phyloP scores from a whole-genome alignment of 2,113 vertebrate genomes.

The Notechis scutatus region DNA sequence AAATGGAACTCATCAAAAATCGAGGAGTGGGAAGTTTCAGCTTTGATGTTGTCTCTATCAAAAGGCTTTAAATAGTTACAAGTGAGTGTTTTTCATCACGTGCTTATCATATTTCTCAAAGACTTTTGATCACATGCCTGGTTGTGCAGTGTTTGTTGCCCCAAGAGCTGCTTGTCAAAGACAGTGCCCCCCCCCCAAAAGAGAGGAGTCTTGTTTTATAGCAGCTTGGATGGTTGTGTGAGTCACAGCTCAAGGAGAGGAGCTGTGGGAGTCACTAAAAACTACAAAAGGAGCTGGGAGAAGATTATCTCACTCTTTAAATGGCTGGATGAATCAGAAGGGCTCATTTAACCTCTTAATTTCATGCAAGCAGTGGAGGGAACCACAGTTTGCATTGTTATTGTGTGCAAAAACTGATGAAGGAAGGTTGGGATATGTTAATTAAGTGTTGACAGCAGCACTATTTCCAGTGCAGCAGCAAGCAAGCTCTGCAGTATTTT shows the following conservation, averaged over 20 bases:
- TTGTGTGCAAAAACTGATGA: neutral
- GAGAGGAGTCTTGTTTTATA: neutral
- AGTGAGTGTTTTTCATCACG: conserved; percentile 3
- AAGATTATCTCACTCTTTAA: neutral
- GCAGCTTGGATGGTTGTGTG: neutral
- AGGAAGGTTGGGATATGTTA: neutral
- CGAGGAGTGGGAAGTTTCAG: conserved; percentile 13
- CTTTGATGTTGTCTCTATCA: conserved; percentile 51
- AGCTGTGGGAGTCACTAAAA: conserved; percentile 7
- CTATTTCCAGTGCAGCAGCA: neutral
- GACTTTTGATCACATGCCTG: rapidly evolving
- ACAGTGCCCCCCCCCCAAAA: neutral
- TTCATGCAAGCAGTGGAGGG: neutral
- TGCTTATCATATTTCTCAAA: conserved; percentile 39
- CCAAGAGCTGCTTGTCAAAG: neutral
- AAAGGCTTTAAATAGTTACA: conserved; percentile 36
- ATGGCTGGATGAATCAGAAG: neutral
- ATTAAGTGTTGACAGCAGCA: neutral
- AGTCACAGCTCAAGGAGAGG: conserved; percentile 13
- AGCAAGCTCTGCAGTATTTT: neutral
- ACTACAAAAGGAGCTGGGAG: neutral
- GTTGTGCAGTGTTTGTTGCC: conserved; percentile 12
- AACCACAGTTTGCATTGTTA: neutral
- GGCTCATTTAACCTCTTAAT: neutral
- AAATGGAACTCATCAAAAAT: neutral